Conservation (phyloP, 2,888 invertebrate species). For the Harpalus rubripes region DNA sequence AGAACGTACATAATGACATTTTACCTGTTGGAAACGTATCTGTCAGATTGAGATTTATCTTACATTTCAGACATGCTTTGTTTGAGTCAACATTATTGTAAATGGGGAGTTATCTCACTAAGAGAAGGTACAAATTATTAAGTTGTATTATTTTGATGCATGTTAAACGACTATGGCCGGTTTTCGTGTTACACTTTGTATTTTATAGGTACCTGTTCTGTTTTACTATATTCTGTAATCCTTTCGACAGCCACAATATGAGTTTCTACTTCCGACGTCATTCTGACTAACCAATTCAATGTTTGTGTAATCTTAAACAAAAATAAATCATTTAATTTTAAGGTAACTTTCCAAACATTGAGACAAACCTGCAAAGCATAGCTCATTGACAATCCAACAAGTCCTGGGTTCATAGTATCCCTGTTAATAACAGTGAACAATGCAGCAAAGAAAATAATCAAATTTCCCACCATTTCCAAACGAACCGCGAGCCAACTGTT, state of each 20-base stretch:
- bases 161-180: too few species aligned
- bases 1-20: too few species aligned
- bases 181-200: too few species aligned
- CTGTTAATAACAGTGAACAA: slow-evolving; percentile 93
- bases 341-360: background rate
- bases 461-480: slow-evolving; percentile 97
- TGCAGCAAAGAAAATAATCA: slow-evolving; percentile 96
- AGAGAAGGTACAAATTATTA: too few species aligned
- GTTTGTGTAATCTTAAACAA: slow-evolving; percentile 91
- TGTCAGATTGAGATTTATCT: too few species aligned
- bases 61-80: too few species aligned
- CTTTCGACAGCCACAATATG: slow-evolving; percentile 98
- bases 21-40: too few species aligned
- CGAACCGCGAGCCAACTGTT: slow-evolving; percentile 98
- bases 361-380: slow-evolving; percentile 88
- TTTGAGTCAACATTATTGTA: too few species aligned
- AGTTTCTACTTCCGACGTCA: slow-evolving; percentile 97
- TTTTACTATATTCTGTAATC: slow-evolving; percentile 96
- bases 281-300: slow-evolving; percentile 96
- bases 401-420: slow-evolving; percentile 85
- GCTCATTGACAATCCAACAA: slow-evolving; percentile 93
- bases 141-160: too few species aligned
- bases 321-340: background rate
- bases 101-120: too few species aligned
- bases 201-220: slow-evolving; percentile 81